phyloP scores from a whole-genome alignment of 92 coral and sea anemone species.

The Zoanthus sociatus region DNA sequence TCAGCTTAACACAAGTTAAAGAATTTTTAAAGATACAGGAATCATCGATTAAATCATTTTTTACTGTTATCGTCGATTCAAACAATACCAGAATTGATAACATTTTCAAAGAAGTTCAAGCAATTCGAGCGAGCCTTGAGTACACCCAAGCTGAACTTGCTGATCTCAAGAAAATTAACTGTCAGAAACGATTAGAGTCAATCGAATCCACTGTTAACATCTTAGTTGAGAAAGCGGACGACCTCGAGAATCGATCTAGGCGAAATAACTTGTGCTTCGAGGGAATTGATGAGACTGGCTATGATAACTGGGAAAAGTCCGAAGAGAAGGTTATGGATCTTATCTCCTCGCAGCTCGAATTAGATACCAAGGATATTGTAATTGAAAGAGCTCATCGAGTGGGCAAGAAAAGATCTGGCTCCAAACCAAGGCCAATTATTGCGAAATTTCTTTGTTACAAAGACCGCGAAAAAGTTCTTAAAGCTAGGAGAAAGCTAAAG shows the following conservation, averaged over 20 bases:
- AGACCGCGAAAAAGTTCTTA: background rate
- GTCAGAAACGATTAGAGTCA: background rate
- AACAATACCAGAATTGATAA: conserved; percentile 17
- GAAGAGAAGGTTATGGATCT: no score
- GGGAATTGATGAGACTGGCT: background rate
- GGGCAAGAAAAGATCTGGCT: background rate
- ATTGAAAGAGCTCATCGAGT: background rate
- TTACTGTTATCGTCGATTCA: background rate
- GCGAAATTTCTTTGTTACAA: background rate
- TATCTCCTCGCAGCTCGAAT: no score
- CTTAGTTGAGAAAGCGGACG: no score
- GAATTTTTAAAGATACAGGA: conserved; percentile 8
- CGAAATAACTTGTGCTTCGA: no score
- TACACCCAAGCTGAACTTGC: conserved; percentile 31
- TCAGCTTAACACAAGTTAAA: no score
- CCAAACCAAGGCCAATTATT: background rate
- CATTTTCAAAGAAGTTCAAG: conserved; percentile 21
- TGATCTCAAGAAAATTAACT: conserved; percentile 13
- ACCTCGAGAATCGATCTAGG: no score
- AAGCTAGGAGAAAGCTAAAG: no score
- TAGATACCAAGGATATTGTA: background rate
- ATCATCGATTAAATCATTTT: conserved; percentile 18
- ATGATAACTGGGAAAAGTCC: no score
- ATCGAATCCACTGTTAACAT: background rate
- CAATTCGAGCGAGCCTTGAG: conserved; percentile 4